A percentile compares a stretch with the other conserved stretches of the same genome.
Conservation (phyloP, 64 coral and sea anemone species). For the Astreopora myriophthalma region DNA sequence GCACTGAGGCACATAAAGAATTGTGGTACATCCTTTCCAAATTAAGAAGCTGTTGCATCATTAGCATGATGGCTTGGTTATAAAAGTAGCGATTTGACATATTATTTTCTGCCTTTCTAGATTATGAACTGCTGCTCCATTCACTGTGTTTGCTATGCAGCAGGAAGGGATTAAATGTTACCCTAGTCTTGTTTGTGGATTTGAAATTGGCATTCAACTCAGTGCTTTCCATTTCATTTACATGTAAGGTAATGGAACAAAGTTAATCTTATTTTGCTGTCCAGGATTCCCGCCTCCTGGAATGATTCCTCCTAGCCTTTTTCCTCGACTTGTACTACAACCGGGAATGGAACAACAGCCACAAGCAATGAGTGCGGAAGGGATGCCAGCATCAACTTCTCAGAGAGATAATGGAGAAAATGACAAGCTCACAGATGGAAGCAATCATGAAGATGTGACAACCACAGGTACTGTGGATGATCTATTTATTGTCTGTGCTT, state of each 20-base stretch:
- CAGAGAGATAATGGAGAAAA: neutral
- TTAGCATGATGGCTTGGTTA: too few relatives aligned
- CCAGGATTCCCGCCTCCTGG: slow-evolving; percentile 7
- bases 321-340: slow-evolving; percentile 4
- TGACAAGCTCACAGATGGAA: neutral
- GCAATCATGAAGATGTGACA: neutral
- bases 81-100: too few relatives aligned
- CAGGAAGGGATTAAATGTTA: neutral
- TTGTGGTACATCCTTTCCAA: too few relatives aligned
- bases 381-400: neutral
- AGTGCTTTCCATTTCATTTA: neutral
- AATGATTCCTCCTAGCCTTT: slow-evolving; percentile 7
- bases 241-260: neutral
- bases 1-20: too few relatives aligned
- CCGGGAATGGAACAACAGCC: slow-evolving; percentile 17
- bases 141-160: too few relatives aligned
- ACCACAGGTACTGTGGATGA: neutral
- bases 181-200: neutral
- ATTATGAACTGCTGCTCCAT: too few relatives aligned
- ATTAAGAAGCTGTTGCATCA: too few relatives aligned
- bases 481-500: too few relatives aligned
- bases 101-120: too few relatives aligned
- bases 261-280: too few relatives aligned
- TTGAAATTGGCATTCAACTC: neutral
- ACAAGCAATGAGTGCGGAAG: neutral